Conservation (phyloP, 2,797 vertebrate species). For the Echiichthys vipera region DNA sequence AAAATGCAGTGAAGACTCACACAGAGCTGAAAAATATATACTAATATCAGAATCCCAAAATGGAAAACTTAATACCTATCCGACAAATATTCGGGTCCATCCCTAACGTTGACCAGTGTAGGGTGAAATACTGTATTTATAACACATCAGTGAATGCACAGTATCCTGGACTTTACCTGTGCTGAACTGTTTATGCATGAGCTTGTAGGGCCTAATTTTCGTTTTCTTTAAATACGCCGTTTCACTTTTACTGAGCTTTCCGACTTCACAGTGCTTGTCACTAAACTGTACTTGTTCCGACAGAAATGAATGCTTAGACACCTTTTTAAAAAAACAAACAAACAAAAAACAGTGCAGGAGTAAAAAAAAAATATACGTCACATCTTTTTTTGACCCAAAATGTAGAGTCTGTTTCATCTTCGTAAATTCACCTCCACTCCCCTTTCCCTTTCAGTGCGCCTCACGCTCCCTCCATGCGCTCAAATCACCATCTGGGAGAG, state of each 20-base stretch:
- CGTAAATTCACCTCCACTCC: slow-evolving; percentile 67
- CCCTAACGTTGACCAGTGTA: neutral
- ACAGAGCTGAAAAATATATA: too few species aligned
- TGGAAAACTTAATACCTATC: too few species aligned
- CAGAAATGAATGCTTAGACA: slow-evolving; percentile 25
- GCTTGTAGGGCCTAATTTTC: neutral
- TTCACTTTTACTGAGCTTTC: neutral
- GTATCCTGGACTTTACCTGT: slow-evolving; percentile 21
- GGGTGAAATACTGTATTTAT: slow-evolving; percentile 44
- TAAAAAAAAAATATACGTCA: slow-evolving; percentile 16
- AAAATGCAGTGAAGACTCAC: too few species aligned
- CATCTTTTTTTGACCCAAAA: slow-evolving; percentile 65
- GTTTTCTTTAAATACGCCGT: neutral
- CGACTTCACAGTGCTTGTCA: slow-evolving; percentile 2
- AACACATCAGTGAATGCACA: slow-evolving; percentile 45
- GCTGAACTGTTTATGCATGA: slow-evolving; percentile 13
- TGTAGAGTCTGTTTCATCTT: slow-evolving; percentile 75
- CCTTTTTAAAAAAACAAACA: slow-evolving; percentile 1
- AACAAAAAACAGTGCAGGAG: neutral
- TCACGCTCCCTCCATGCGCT: slow-evolving; percentile 61
- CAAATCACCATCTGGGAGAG: slow-evolving; percentile 79
- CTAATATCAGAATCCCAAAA: too few species aligned
- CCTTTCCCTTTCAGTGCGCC: slow-evolving; percentile 56
- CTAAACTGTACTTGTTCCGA: slow-evolving; percentile 8
- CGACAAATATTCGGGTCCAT: too few species aligned